Conservation (phyloP, 2,888 invertebrate genomes). For the Latrodectus hesperus region DNA sequence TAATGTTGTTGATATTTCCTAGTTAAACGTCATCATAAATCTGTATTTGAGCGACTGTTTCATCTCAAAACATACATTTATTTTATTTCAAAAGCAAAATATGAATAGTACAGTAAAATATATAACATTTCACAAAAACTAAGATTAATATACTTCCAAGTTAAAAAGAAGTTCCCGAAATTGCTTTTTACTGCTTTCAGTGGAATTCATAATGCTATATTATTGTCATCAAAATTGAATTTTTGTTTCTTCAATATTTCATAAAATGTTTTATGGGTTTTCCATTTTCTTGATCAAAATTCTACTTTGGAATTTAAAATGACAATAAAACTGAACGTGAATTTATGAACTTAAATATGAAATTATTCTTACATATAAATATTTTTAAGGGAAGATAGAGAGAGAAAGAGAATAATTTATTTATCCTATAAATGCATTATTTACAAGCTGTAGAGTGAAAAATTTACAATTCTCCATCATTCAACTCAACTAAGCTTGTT, state of each 20-base stretch:
- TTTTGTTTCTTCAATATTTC: slow-evolving; percentile 10
- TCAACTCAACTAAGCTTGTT: no score
- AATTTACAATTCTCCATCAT: no score
- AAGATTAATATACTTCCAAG: slow-evolving; percentile 41
- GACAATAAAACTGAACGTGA: no score
- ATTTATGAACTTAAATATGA: no score
- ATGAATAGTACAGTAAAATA: no score
- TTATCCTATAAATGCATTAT: no score
- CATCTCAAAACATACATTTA: slow-evolving; percentile 49
- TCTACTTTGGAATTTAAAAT: no score
- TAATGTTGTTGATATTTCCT: slow-evolving; percentile 29
- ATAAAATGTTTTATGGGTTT: slow-evolving; percentile 42
- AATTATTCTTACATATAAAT: no score
- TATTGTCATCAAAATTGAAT: slow-evolving; percentile 52
- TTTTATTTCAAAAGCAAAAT: not conserved
- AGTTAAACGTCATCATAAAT: slow-evolving; percentile 38
- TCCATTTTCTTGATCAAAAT: slow-evolving; percentile 13
- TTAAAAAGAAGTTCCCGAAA: not conserved
- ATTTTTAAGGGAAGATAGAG: no score
- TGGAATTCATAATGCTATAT: slow-evolving; percentile 41
- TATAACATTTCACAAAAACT: slow-evolving; percentile 31
- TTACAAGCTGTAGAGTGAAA: no score
- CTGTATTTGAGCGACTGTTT: slow-evolving; percentile 44
- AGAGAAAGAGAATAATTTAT: no score
- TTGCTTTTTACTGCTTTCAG: slow-evolving; percentile 22